A percentile compares a stretch with the other conserved stretches of the same genome.
Evolutionary conservation across 2,113 vertebrate genomes (phyloP).

Genomic region (Xyliphius kryptos): DNA sequence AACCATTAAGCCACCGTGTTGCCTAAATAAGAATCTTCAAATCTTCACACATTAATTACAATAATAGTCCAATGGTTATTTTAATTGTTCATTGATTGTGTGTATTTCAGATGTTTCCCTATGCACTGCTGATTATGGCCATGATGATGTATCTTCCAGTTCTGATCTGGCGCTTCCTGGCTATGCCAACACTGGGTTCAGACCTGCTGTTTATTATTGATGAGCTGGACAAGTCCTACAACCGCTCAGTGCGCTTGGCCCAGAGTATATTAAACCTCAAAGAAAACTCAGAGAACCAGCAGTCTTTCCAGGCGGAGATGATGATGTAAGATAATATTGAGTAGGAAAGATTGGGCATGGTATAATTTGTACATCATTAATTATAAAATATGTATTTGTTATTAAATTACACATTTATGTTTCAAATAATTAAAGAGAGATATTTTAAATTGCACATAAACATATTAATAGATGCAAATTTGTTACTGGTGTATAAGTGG

Average conservation of each 20-base stretch:
- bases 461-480: too few relatives aligned
- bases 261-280: constrained; percentile 83
- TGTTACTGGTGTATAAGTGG: too few relatives aligned
- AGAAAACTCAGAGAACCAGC: constrained; percentile 62
- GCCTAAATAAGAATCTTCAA: too few relatives aligned
- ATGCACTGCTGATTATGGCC: constrained; percentile 82
- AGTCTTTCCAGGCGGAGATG: constrained; percentile 80
- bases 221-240: constrained; percentile 93
- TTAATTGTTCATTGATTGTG: neutral
- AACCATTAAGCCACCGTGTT: too few relatives aligned
- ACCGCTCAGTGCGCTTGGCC: constrained; percentile 86
- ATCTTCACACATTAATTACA: too few relatives aligned
- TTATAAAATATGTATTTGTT: too few relatives aligned
- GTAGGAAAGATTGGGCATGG: too few relatives aligned
- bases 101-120: constrained; percentile 74
- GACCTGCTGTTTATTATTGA: constrained; percentile 92
- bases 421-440: too few relatives aligned
- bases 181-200: constrained; percentile 68
- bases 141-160: constrained; percentile 86
- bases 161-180: constrained; percentile 82
- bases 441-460: too few relatives aligned
- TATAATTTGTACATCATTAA: too few relatives aligned
- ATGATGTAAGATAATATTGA: constrained; percentile 74
- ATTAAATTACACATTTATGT: too few relatives aligned
- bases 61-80: too few relatives aligned